Percentiles rank a stretch among this genome's conserved stretches.
These are phyloP conservation scores for Cepphus grylle DNA, from an alignment of 2,113 vertebrate genomes.

Conservation along the genomic window DNA sequence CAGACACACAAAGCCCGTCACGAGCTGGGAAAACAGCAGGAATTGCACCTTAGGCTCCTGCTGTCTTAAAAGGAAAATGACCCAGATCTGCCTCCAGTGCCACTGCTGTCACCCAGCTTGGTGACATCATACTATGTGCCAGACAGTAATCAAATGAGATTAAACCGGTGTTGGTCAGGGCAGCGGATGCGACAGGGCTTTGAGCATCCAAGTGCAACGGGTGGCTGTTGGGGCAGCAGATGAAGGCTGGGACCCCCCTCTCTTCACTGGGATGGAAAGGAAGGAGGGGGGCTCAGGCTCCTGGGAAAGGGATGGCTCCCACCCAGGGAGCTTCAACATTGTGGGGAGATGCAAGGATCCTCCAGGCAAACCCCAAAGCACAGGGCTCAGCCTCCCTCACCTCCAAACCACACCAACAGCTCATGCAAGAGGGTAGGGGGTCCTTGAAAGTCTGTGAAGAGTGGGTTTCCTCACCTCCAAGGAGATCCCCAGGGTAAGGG, in stretches of 20 bases:
- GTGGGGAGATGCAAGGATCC: neutral
- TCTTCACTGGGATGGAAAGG: neutral
- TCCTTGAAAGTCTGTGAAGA: rapidly evolving
- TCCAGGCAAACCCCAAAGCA: neutral
- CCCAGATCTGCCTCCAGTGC: neutral
- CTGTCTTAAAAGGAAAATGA: neutral
- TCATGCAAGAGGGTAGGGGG: neutral
- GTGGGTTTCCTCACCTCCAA: neutral
- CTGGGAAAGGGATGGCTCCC: neutral
- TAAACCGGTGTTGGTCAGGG: neutral
- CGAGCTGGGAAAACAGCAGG: neutral
- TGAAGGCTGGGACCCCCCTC: neutral
- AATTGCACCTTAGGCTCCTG: neutral
- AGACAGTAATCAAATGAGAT: neutral
- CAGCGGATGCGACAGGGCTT: neutral
- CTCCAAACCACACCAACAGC: rapidly evolving
- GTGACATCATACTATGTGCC: neutral
- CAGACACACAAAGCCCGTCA: neutral
- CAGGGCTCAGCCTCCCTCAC: rapidly evolving
- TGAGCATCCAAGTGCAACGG: rapidly evolving
- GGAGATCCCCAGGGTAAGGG: rapidly evolving
- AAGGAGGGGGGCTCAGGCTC: neutral
- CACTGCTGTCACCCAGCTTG: neutral
- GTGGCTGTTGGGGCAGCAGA: neutral
- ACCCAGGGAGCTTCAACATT: neutral